phyloP scores from a whole-genome alignment of 2,888 invertebrate genomes.

The Xylocampa areola region DNA sequence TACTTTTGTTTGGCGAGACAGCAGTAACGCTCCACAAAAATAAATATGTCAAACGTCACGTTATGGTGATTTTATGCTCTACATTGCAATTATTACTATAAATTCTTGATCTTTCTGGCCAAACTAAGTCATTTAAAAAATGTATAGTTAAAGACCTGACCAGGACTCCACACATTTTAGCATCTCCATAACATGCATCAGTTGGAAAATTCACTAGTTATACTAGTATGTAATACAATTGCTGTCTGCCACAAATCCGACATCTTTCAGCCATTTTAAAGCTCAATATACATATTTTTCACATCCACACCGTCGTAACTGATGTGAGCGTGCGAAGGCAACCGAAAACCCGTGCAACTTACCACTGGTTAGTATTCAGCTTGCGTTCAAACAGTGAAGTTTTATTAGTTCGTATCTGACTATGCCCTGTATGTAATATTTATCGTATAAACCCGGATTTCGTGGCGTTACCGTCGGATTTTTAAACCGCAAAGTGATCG shows the following conservation, averaged over 20 bases:
- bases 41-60: no score
- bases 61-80: no score
- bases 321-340: conserved; percentile 36
- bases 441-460: conserved; percentile 46
- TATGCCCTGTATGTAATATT: conserved; percentile 52
- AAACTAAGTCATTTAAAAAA: no score
- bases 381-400: conserved; percentile 53
- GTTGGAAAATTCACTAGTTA: conserved; percentile 15
- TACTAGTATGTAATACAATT: not conserved
- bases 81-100: no score
- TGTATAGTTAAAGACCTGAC: no score
- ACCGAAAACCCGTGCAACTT: conserved; percentile 23
- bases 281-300: conserved; percentile 27
- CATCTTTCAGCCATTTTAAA: conserved; percentile 30
- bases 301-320: conserved; percentile 39
- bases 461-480: conserved; percentile 23
- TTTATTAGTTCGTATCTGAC: conserved; percentile 61
- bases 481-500: conserved; percentile 32
- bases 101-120: no score
- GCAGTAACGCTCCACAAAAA: no score
- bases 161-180: no score
- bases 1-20: no score
- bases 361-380: conserved; percentile 45
- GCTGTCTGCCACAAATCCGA: conserved; percentile 7
- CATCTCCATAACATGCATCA: no score